Evolutionary conservation across 2,888 invertebrate species (phyloP), one percentile per base, ranked within the genome.

Genomic region (Agrotis clavis): DNA sequence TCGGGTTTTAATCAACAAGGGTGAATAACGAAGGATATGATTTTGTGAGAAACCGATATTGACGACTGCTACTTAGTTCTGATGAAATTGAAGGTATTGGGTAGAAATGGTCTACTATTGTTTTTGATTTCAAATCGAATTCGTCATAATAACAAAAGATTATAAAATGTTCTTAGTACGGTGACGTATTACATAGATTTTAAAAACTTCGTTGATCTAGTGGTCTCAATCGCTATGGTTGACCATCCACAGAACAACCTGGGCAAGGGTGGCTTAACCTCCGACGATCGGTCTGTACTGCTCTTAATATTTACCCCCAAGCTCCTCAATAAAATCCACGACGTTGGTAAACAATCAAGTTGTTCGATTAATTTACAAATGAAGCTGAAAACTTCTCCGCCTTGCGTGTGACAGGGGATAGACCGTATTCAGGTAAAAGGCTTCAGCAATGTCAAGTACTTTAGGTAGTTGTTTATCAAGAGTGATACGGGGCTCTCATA

Each of bases 1-100:
- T 81, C 67, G 66, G 47, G 67, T 81, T 81, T 81, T 71, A 56
- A 77, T 79, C 18, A 77, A 76, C 30, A 41, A 50, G 1, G n/a
- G 13, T 1, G 48, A 47, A 35, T 35, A 25, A 13, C 50, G 35
- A 1, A 56, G 16, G 21, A 21, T 67, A 48, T 18, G 56, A 48
- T 74, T 66, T 69, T 79, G 3, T 45, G 50, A n/a, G 16, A 25
- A 18, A 41, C 48, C 2, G n/a, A 4, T 30, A 57, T 48, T 35
- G 41, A 2, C 16, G 19, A 19, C 9, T 14, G 6, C 18, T 59
- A 60, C n/a, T 14, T 53, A 48, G 48, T 41, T 48, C n/a, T 9
- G 18, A n/a, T 51, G 7, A 45, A 73, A 11, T 48, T 45, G 13
- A 4, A 25, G 7, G 18, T 48, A 47, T 16, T 47, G 16, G 2